Conservation (phyloP, 2,888 invertebrate species). For the Agrilus mali region DNA sequence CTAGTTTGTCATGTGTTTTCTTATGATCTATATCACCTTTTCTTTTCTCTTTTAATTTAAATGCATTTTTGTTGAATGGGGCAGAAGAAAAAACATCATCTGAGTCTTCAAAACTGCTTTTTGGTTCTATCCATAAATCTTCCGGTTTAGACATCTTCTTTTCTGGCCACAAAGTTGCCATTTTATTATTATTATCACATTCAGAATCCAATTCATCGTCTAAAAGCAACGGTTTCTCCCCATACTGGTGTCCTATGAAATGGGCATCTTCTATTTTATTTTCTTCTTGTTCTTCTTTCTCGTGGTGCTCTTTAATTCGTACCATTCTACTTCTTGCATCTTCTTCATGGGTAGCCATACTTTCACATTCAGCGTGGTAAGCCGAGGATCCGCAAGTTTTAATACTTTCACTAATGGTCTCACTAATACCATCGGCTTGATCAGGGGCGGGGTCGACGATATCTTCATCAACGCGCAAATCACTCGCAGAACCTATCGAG, state of each 20-base stretch:
- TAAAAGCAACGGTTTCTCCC: slow-evolving; percentile 58
- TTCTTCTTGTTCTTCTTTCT: slow-evolving; percentile 23
- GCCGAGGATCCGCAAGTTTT: slow-evolving; percentile 56
- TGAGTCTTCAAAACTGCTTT: slow-evolving; percentile 32
- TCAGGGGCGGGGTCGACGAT: slow-evolving; percentile 33
- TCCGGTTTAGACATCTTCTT: slow-evolving; percentile 14
- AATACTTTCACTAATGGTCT: slow-evolving; percentile 49
- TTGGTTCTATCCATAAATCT: slow-evolving; percentile 28
- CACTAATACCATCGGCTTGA: slow-evolving; percentile 34
- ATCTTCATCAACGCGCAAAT: slow-evolving; percentile 45
- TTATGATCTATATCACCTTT: too few relatives aligned
- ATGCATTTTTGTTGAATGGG: slow-evolving; percentile 40
- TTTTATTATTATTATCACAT: slow-evolving; percentile 31
- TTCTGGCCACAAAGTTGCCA: slow-evolving; percentile 19
- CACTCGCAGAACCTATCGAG: slow-evolving; percentile 61
- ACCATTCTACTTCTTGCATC: slow-evolving; percentile 40
- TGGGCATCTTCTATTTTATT: slow-evolving; percentile 39
- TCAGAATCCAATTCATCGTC: slow-evolving; percentile 67
- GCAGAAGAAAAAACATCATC: slow-evolving; percentile 59
- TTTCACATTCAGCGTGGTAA: slow-evolving; percentile 61
- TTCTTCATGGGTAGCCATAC: slow-evolving; percentile 49
- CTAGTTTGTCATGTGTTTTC: too few relatives aligned
- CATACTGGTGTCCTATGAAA: slow-evolving; percentile 62
- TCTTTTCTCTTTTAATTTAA: not conserved
- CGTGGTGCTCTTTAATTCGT: slow-evolving; percentile 36